Percentiles rank a stretch among this genome's conserved stretches.
Evolutionary conservation across 2,888 invertebrate species (phyloP).

Genomic region (Cataglyphis rosenhaueri): DNA sequence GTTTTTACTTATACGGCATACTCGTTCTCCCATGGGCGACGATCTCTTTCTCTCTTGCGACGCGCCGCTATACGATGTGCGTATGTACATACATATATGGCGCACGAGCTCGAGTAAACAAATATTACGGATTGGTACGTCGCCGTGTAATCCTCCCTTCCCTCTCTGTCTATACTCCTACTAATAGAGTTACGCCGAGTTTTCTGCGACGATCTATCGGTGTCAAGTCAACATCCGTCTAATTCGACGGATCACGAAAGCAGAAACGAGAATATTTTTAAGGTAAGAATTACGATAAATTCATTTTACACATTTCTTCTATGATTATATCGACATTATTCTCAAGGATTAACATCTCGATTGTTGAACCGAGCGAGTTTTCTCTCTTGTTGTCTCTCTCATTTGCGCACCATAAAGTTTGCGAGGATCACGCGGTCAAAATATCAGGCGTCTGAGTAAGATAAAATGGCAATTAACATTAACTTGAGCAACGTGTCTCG

Average conservation of each 20-base stretch:
- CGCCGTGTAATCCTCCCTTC: not conserved
- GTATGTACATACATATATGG: not conserved
- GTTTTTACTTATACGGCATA: conserved; percentile 49
- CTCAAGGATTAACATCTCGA: not conserved
- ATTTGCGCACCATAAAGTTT: conserved; percentile 65
- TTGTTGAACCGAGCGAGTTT: conserved; percentile 24
- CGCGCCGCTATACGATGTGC: conserved; percentile 48
- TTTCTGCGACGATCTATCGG: not conserved
- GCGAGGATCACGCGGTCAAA: conserved; percentile 72
- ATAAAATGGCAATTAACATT: conserved; percentile 84
- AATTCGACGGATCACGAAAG: not conserved
- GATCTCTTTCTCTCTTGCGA: conserved; percentile 42
- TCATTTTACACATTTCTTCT: not conserved
- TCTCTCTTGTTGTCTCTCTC: conserved; percentile 3
- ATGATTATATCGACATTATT: conserved; percentile 4
- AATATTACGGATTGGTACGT: conserved; percentile 57
- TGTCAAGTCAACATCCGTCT: not conserved
- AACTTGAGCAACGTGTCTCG: conserved; percentile 75
- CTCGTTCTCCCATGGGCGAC: conserved; percentile 44
- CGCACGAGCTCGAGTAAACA: conserved; percentile 47
- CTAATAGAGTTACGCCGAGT: not conserved
- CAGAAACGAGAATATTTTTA: not conserved
- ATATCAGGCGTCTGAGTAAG: conserved; percentile 80
- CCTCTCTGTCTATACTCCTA: not conserved
- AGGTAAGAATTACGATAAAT: not conserved